A percentile compares a stretch with the other conserved stretches of the same genome.
Conservation (phyloP, 2,113 vertebrate species). For the Synodontis membranacea region DNA sequence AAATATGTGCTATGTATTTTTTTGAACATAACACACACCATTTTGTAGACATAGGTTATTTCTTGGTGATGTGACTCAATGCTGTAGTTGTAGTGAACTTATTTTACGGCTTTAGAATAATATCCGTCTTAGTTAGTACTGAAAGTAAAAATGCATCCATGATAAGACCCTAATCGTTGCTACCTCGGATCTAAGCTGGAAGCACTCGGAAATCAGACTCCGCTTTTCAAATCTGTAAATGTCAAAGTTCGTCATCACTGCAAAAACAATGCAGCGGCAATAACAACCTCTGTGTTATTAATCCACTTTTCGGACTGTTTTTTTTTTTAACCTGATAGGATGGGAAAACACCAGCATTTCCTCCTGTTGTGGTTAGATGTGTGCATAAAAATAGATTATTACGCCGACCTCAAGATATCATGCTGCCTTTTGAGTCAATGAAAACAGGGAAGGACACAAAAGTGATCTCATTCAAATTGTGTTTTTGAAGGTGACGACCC, state of each 20-base stretch:
- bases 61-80: not conserved
- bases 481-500: not conserved
- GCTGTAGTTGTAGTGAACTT: not conserved
- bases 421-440: not conserved
- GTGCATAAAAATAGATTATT: slow-evolving; percentile 26
- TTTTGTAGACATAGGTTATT: not conserved
- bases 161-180: not conserved
- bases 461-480: not conserved
- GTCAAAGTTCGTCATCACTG: no score
- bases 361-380: slow-evolving; percentile 6
- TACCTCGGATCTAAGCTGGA: not conserved
- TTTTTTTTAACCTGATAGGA: not conserved
- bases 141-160: not conserved
- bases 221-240: not conserved
- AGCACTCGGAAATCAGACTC: not conserved
- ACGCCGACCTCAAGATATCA: not conserved
- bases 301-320: not conserved
- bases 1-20: not conserved
- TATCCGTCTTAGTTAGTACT: not conserved
- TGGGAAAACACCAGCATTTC: not conserved
- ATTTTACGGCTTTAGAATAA: not conserved
- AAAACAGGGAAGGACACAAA: not conserved
- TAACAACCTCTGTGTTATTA: not conserved
- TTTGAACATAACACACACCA: not conserved
- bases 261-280: not conserved